Evolutionary conservation across 2,888 invertebrate species (phyloP).

Genomic region (Cheilosia scutellata): DNA sequence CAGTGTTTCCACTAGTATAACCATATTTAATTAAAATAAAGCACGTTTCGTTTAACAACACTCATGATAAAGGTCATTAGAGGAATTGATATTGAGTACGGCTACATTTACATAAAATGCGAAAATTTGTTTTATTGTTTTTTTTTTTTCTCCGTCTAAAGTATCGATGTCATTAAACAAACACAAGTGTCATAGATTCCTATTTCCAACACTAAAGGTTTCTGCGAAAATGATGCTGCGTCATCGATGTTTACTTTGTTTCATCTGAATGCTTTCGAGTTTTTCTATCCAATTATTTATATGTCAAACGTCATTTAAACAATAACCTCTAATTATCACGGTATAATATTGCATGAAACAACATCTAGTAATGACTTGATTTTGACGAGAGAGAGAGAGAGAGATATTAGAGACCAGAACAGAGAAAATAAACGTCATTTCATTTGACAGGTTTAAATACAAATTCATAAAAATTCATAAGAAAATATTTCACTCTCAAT

Average conservation of each 20-base stretch:
- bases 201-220: not conserved
- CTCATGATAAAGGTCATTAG: not conserved
- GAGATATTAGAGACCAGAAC: no score
- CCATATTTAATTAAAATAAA: not conserved
- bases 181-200: slow-evolving; percentile 28
- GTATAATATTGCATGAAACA: no score
- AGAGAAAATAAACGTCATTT: no score
- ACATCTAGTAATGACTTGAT: no score
- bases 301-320: not conserved
- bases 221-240: not conserved
- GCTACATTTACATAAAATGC: not conserved
- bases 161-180: slow-evolving; percentile 9
- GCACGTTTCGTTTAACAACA: not conserved
- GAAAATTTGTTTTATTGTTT: not conserved
- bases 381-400: no score
- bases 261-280: not conserved
- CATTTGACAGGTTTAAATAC: no score
- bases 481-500: no score
- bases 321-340: no score
- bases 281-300: not conserved
- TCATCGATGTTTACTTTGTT: not conserved
- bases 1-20: not conserved
- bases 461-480: no score
- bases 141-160: not conserved
- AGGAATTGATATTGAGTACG: not conserved